phyloP scores from a whole-genome alignment of 37 sponge, comb jelly and placozoan species.

The Halichondria panicea region DNA sequence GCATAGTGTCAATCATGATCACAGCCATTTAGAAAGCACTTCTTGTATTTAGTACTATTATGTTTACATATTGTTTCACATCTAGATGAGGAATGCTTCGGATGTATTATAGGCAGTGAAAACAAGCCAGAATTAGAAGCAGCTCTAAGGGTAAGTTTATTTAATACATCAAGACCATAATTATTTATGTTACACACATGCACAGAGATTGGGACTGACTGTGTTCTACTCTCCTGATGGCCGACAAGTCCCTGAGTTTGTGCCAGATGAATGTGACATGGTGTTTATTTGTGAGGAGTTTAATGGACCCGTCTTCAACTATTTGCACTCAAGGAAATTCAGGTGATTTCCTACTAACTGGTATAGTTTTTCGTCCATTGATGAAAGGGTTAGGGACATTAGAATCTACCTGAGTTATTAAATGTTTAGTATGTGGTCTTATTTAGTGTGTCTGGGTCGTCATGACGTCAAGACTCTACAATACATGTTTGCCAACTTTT shows the following conservation, averaged over 20 bases:
- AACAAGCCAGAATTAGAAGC: conserved; percentile 35
- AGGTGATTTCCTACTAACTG: conserved; percentile 43
- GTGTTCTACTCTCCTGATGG: conserved; percentile 73
- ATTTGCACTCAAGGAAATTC: conserved; percentile 53
- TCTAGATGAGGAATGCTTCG: conserved; percentile 26
- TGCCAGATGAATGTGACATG: conserved; percentile 80
- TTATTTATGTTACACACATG: background rate
- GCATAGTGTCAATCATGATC: background rate
- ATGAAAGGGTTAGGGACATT: no score
- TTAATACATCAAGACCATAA: background rate
- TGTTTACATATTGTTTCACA: background rate
- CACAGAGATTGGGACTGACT: conserved; percentile 44
- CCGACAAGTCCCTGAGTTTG: conserved; percentile 37
- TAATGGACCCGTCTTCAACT: conserved; percentile 56
- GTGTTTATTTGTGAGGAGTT: conserved; percentile 81
- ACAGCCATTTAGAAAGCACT: background rate
- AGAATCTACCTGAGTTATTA: no score
- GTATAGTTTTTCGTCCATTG: no score
- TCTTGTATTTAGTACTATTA: background rate
- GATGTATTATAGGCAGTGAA: conserved; percentile 34
- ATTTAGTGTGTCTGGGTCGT: background rate
- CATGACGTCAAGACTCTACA: no score
- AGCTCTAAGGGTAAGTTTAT: conserved; percentile 50
- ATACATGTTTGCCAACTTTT: no score
- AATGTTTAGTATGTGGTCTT: background rate